Conservation (phyloP, 2,113 vertebrate genomes). For the Tenrec ecaudatus region DNA sequence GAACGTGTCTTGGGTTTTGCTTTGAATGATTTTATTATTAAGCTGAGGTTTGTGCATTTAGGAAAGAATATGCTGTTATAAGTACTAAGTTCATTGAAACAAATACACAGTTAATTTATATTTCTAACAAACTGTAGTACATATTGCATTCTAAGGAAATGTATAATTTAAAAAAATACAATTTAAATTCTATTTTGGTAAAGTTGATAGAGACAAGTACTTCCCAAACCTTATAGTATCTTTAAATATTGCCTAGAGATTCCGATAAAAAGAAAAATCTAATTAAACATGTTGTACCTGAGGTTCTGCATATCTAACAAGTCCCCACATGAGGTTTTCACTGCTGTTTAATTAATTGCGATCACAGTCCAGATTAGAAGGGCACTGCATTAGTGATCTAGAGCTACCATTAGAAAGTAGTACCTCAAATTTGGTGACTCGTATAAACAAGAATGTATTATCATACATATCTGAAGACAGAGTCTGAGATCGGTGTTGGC, state of each 20-base stretch:
- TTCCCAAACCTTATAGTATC: not conserved
- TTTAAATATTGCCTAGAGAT: not conserved
- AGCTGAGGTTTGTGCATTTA: not conserved
- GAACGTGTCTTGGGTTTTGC: slow-evolving; percentile 32
- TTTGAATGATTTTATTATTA: slow-evolving; percentile 34
- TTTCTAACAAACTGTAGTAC: not conserved
- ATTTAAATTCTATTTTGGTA: not conserved
- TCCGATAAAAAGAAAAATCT: not conserved
- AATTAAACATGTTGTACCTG: not conserved
- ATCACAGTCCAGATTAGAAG: not conserved
- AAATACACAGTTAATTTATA: not conserved
- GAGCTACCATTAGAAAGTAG: not conserved
- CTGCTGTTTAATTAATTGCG: not conserved
- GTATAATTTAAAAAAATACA: not conserved
- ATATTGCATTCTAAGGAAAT: no score
- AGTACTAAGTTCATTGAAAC: not conserved
- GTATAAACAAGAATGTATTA: not conserved
- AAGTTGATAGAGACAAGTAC: not conserved
- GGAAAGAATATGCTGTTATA: slow-evolving; percentile 29
- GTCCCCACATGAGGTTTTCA: not conserved
- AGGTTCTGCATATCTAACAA: not conserved
- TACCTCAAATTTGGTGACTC: not conserved
- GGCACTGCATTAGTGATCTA: not conserved
- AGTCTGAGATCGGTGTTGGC: no score
- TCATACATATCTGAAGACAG: not conserved